These are phyloP conservation scores for Lepus timidus DNA, from an alignment of 2,113 vertebrate species.

Conservation along the genomic window DNA sequence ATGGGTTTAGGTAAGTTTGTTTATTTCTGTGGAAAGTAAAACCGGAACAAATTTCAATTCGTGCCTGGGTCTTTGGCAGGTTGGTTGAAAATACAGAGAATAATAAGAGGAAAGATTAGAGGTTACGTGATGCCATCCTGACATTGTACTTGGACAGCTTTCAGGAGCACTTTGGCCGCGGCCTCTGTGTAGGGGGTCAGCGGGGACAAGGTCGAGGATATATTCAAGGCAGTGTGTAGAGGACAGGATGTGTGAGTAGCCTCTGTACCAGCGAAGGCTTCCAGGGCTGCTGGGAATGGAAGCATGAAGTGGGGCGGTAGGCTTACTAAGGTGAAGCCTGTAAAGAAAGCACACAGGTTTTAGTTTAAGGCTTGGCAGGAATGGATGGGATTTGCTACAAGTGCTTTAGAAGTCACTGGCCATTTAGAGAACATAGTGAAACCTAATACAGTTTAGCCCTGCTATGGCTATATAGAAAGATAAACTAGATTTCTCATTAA, in stretches of 20 bases:
- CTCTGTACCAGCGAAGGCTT: neutral
- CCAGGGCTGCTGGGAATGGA: slow-evolving; percentile 15
- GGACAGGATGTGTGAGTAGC: slow-evolving; percentile 8
- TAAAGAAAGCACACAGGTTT: neutral
- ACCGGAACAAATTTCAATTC: slow-evolving; percentile 54
- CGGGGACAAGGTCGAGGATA: neutral
- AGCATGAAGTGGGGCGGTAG: neutral
- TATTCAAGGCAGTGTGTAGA: neutral
- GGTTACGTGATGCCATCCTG: slow-evolving; percentile 6
- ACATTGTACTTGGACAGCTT: slow-evolving; percentile 10
- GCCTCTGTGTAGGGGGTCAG: neutral
- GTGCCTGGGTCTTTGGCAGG: slow-evolving; percentile 34
- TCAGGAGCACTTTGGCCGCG: neutral
- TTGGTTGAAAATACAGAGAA: slow-evolving; percentile 61
- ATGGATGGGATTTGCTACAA: neutral
- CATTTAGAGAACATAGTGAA: slow-evolving; percentile 47
- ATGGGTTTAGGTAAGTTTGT: slow-evolving; percentile 60
- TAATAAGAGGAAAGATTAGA: slow-evolving; percentile 30
- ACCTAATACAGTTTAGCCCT: neutral
- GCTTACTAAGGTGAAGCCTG: neutral
- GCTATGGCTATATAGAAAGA: neutral
- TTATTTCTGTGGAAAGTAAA: slow-evolving; percentile 68
- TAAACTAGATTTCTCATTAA: neutral
- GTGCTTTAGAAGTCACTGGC: neutral
- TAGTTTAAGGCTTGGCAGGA: neutral